Evolutionary conservation across 2,113 vertebrate genomes (phyloP).

Genomic region (Rhea americana): DNA sequence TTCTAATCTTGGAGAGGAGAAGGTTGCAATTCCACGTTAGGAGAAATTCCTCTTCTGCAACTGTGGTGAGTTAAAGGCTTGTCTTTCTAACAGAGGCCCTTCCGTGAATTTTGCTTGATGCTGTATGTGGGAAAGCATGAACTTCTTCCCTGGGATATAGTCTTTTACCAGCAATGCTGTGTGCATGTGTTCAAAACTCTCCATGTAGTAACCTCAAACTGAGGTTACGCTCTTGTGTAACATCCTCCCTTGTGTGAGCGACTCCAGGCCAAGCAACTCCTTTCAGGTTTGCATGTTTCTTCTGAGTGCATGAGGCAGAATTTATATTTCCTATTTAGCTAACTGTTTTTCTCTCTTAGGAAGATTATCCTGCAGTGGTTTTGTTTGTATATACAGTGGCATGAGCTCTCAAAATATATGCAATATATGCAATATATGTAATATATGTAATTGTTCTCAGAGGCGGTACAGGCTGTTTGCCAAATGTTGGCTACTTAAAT

Average conservation of each 20-base stretch:
- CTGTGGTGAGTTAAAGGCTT: not conserved
- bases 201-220: fast-evolving
- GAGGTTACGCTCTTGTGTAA: not conserved
- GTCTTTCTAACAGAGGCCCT: fast-evolving
- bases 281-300: not conserved
- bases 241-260: not conserved
- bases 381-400: not conserved
- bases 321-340: not conserved
- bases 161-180: not conserved
- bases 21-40: not conserved
- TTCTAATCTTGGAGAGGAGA: fast-evolving
- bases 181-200: fast-evolving
- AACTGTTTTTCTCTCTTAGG: fast-evolving
- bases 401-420: not conserved
- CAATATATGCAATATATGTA: no score
- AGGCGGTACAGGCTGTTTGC: not conserved
- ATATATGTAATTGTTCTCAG: no score
- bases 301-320: not conserved
- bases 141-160: fast-evolving
- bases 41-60: no score
- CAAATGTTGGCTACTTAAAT: not conserved
- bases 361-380: fast-evolving
- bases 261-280: fast-evolving
- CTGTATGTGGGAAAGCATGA: no score
- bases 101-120: fast-evolving